These are phyloP conservation scores for Radopholus similis DNA, from an alignment of 1,140 invertebrate genomes.

Conservation along the genomic window DNA sequence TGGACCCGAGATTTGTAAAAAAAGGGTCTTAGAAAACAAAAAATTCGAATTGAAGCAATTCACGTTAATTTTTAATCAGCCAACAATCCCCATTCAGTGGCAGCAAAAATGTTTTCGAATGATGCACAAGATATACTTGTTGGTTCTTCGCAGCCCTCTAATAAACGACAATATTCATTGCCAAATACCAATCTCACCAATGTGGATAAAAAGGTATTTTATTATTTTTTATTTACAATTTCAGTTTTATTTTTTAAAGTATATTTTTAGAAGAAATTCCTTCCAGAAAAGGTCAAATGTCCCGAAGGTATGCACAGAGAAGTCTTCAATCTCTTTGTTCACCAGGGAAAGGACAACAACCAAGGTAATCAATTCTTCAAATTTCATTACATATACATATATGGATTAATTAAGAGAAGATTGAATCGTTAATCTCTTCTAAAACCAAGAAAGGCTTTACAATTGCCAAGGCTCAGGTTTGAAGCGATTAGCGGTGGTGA, in stretches of 20 bases:
- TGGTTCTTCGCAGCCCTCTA: background rate
- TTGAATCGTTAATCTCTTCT: conserved; percentile 9
- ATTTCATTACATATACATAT: background rate
- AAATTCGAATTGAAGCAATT: background rate
- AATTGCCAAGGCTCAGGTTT: conserved; percentile 11
- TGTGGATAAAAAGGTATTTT: conserved; percentile 6
- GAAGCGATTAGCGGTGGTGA: background rate
- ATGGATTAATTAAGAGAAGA: conserved; percentile 7
- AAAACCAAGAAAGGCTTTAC: conserved; percentile 9
- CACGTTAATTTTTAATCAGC: background rate
- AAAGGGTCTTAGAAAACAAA: background rate
- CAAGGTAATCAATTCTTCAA: background rate
- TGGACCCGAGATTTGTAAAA: background rate
- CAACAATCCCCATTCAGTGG: background rate
- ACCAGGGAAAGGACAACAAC: conserved; percentile 43
- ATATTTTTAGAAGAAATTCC: conserved; percentile 20
- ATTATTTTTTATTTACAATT: background rate
- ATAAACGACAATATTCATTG: background rate
- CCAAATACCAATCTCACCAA: conserved; percentile 11
- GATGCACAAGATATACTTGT: conserved; percentile 26
- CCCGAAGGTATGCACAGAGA: conserved; percentile 40
- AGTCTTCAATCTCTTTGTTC: conserved; percentile 38
- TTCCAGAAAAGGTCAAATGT: conserved; percentile 15
- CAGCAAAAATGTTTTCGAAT: background rate
- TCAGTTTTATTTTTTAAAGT: background rate